A percentile compares a stretch with the other conserved stretches of the same genome.
These are phyloP conservation scores for Acipenser oxyrinchus DNA, from an alignment of 2,797 vertebrate genomes.

Conservation along the genomic window DNA sequence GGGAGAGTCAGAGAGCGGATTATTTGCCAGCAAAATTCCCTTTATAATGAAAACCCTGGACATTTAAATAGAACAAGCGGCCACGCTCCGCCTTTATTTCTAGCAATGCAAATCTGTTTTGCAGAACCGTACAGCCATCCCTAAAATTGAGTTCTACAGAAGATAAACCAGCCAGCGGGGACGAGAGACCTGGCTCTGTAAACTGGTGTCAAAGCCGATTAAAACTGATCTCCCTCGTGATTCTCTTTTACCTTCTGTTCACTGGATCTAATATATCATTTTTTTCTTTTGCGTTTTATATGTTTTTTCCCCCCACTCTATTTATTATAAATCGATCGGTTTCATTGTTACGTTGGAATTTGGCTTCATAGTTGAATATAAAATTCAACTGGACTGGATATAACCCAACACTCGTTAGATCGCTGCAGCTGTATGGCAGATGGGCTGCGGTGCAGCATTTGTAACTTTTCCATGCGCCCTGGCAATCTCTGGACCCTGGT, in stretches of 20 bases:
- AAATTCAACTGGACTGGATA: conserved; percentile 29
- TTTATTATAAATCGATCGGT: no score
- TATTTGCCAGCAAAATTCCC: conserved; percentile 12
- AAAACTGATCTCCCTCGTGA: conserved; percentile 61
- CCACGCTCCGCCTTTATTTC: conserved; percentile 48
- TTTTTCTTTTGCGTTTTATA: conserved; percentile 15
- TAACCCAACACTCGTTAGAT: conserved; percentile 18
- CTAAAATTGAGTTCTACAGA: conserved; percentile 13
- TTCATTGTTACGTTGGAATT: no score
- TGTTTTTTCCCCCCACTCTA: conserved; percentile 1
- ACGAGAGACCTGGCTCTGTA: conserved; percentile 66
- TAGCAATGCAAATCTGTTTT: conserved; percentile 31
- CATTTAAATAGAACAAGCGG: conserved; percentile 9
- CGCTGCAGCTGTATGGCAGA: conserved; percentile 11
- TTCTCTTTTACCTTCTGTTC: conserved; percentile 50
- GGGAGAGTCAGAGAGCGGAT: conserved; percentile 7
- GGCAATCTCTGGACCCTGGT: not conserved
- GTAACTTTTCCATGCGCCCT: conserved; percentile 50
- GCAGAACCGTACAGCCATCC: conserved; percentile 15
- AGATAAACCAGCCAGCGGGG: conserved; percentile 22
- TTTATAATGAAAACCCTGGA: conserved; percentile 4
- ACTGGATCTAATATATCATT: conserved; percentile 28
- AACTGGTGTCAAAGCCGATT: conserved; percentile 76
- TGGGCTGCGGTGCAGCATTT: conserved; percentile 23
- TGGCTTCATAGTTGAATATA: no score